Conservation (phyloP, 2,888 invertebrate genomes). For the Dioctria rufipes region DNA sequence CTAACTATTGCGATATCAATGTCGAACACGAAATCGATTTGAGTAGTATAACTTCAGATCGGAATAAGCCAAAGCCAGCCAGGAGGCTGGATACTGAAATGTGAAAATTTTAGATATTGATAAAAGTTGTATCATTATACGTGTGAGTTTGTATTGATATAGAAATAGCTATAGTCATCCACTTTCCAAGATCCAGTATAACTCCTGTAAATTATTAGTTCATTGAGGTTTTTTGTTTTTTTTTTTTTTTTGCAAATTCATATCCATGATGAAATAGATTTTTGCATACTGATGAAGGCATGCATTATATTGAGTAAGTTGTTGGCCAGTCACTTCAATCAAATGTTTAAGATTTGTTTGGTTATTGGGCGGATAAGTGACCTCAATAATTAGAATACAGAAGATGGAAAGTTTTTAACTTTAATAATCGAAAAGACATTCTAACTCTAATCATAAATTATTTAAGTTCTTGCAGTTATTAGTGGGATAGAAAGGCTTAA, state of each 20-base stretch:
- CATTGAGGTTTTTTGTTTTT: background rate
- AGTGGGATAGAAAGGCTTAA: too few species aligned
- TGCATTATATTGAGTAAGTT: too few species aligned
- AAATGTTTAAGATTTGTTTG: too few species aligned
- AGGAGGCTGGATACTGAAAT: background rate
- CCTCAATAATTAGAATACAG: too few species aligned
- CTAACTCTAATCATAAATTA: too few species aligned
- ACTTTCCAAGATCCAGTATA: background rate
- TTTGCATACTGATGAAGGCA: too few species aligned
- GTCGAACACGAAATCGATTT: slow-evolving; percentile 1
- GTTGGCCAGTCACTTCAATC: too few species aligned
- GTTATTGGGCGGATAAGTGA: too few species aligned
- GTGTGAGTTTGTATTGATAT: too few species aligned
- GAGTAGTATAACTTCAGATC: background rate
- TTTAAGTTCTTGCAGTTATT: too few species aligned
- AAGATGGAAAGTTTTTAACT: too few species aligned
- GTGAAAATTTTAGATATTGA: background rate
- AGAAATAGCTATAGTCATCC: background rate
- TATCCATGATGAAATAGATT: background rate
- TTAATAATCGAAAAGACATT: too few species aligned
- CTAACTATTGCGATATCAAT: slow-evolving; percentile 7
- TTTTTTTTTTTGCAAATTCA: background rate
- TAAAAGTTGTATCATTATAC: background rate
- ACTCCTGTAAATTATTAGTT: background rate
- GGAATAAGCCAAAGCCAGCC: background rate